Evolutionary conservation across 2,888 invertebrate species (phyloP).

Genomic region (Ceramica pisi): DNA sequence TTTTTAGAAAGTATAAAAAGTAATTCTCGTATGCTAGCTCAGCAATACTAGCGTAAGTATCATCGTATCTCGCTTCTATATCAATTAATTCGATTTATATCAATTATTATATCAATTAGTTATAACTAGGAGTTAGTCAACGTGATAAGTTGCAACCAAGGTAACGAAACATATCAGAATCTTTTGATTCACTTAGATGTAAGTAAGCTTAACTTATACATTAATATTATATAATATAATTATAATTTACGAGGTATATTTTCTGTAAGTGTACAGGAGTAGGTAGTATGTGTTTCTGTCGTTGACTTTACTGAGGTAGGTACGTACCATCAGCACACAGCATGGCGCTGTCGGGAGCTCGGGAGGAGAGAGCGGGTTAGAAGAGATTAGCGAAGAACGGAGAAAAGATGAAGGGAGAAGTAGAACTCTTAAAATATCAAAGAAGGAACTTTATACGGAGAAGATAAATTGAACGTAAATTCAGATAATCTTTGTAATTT

Average conservation of each 20-base stretch:
- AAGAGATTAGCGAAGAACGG: too few species aligned
- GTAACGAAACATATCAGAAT: constrained; percentile 94
- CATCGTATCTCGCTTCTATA: constrained; percentile 74
- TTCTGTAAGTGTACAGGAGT: constrained; percentile 78
- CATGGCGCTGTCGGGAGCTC: constrained; percentile 67
- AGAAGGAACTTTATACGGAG: background rate
- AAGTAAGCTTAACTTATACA: constrained; percentile 62
- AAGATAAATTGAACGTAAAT: background rate
- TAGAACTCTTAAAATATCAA: background rate
- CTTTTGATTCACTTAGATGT: constrained; percentile 91
- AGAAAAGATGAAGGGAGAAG: background rate
- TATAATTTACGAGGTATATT: constrained; percentile 64
- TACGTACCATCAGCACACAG: constrained; percentile 67
- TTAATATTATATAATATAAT: constrained; percentile 66
- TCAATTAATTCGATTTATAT: constrained; percentile 82
- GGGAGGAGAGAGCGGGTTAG: constrained; percentile 50
- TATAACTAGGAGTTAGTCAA: constrained; percentile 72
- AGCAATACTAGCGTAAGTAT: constrained; percentile 84
- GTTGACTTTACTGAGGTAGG: constrained; percentile 65
- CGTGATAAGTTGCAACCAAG: constrained; percentile 93
- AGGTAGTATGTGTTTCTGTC: constrained; percentile 70
- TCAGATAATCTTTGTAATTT: background rate
- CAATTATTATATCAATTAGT: constrained; percentile 79
- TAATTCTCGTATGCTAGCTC: constrained; percentile 77
- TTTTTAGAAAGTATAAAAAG: constrained; percentile 64